phyloP scores from a whole-genome alignment of 2,888 invertebrate genomes.

The Hofmannophila pseudospretella region DNA sequence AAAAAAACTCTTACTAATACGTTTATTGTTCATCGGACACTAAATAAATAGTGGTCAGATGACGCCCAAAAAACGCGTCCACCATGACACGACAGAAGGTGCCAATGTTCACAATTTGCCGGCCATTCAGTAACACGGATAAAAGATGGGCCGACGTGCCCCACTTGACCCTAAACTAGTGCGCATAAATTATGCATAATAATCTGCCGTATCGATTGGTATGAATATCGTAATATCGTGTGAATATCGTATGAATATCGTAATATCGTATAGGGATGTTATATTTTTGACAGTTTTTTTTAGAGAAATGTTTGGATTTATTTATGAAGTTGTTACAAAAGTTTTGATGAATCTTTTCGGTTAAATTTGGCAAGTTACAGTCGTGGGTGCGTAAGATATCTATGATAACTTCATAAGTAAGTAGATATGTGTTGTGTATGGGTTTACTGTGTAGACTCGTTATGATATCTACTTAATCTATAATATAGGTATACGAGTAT shows the following conservation, averaged over 20 bases:
- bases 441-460: background rate
- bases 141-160: conserved; percentile 32
- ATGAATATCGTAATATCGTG: no score
- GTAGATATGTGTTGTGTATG: background rate
- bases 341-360: no score
- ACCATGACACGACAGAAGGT: conserved; percentile 53
- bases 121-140: conserved; percentile 41
- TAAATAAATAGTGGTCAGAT: conserved; percentile 3
- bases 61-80: conserved; percentile 30
- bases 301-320: no score
- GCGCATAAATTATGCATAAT: conserved; percentile 75
- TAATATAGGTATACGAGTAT: no score
- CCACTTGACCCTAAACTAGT: conserved; percentile 62
- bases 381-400: no score
- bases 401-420: no score
- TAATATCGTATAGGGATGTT: no score
- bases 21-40: conserved; percentile 6
- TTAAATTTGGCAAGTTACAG: no score
- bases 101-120: conserved; percentile 59
- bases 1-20: conserved; percentile 7
- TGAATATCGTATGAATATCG: no score
- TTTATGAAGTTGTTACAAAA: no score
- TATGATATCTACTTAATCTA: no score
- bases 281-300: no score
- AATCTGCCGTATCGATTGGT: conserved; percentile 38